Evolutionary conservation across 2,797 vertebrate species (phyloP).

Genomic region (Atherinosoma microstoma): DNA sequence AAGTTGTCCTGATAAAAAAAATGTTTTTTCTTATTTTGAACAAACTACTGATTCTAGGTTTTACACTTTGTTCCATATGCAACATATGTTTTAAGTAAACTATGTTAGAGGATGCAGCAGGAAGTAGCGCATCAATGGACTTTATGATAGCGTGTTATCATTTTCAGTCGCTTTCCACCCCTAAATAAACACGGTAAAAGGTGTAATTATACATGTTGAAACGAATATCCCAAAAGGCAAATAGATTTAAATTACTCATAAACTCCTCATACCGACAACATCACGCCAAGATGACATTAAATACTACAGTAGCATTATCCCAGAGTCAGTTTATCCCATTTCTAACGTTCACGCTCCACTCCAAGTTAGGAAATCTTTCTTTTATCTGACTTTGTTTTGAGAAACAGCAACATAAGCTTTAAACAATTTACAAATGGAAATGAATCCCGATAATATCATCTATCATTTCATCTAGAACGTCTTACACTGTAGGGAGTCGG

Average conservation of each 20-base stretch:
- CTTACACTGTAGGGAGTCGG: neutral
- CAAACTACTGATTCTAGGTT: neutral
- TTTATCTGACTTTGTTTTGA: conserved; percentile 15
- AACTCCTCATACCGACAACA: neutral
- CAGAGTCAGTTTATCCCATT: neutral
- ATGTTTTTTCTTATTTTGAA: neutral
- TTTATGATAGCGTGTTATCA: too few species aligned
- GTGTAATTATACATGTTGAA: neutral
- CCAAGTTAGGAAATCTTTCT: neutral
- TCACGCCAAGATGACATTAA: neutral
- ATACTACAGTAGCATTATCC: neutral
- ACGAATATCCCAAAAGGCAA: neutral
- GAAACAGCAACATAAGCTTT: conserved; percentile 1
- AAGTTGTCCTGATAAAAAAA: neutral
- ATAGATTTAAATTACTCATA: neutral
- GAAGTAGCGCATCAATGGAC: neutral
- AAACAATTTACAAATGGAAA: conserved; percentile 32
- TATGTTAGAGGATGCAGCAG: neutral
- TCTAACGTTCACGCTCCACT: conserved; percentile 1
- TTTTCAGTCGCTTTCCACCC: neutral
- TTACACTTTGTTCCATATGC: neutral
- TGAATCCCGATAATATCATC: conserved; percentile 19
- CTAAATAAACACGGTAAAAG: neutral
- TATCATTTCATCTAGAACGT: conserved; percentile 14
- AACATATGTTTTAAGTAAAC: neutral